Evolutionary conservation across 2,113 vertebrate genomes (phyloP).

Genomic region (Misgurnus anguillicaudatus): DNA sequence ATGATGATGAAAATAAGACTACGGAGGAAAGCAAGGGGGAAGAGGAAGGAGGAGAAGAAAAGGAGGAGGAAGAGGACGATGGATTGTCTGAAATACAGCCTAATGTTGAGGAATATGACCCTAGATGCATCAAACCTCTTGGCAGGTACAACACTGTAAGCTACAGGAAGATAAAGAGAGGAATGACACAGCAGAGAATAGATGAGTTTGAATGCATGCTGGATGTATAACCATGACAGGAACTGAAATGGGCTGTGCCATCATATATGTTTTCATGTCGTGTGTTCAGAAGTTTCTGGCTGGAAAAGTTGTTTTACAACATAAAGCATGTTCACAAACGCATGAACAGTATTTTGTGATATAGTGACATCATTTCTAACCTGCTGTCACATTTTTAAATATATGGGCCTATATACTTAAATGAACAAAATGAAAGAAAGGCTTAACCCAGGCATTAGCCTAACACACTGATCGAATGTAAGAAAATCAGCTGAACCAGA

Average conservation of each 20-base stretch:
- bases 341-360: conserved; percentile 9
- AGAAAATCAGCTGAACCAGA: no score
- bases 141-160: conserved; percentile 90
- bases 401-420: no score
- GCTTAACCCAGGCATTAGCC: no score
- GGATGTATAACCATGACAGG: conserved; percentile 70
- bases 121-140: conserved; percentile 17
- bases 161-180: conserved; percentile 88
- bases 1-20: not conserved
- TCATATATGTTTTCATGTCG: conserved; percentile 2
- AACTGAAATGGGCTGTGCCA: not conserved
- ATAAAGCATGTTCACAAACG: not conserved
- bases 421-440: no score
- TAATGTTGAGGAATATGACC: conserved; percentile 47
- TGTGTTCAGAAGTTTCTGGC: not conserved
- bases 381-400: not conserved
- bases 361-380: not conserved
- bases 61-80: conserved; percentile 50
- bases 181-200: conserved; percentile 92
- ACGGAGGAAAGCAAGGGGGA: not conserved
- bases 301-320: not conserved
- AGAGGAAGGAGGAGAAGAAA: conserved; percentile 6
- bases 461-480: no score
- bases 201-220: conserved; percentile 93
- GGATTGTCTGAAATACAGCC: conserved; percentile 32